Percentiles rank a stretch among this genome's conserved stretches.
phyloP scores from a whole-genome alignment of 1,140 invertebrate species.

The Polypedilum pembai region DNA sequence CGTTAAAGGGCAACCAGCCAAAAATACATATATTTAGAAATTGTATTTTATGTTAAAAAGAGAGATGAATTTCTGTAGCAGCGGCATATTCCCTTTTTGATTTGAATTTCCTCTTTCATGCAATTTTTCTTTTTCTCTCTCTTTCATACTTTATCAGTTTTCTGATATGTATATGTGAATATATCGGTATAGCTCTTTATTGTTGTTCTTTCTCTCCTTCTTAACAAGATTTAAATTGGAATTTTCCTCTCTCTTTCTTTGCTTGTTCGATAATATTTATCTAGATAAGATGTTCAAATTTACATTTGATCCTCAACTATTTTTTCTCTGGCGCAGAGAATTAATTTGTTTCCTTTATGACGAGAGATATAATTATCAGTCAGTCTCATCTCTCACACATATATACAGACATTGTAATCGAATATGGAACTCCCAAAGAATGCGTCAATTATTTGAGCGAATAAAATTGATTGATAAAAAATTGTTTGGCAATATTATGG shows the following conservation, averaged over 20 bases:
- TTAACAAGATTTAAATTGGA: not conserved
- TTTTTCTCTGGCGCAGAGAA: not conserved
- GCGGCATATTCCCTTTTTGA: not conserved
- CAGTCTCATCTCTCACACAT: not conserved
- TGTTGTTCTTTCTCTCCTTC: not conserved
- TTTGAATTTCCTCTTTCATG: conserved; percentile 18
- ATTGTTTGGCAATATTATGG: not conserved
- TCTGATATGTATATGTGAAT: not conserved
- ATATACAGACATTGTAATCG: not conserved
- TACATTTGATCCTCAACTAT: conserved; percentile 1
- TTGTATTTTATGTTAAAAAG: not conserved
- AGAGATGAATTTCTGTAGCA: not conserved
- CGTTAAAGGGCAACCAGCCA: not conserved
- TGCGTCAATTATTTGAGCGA: not conserved
- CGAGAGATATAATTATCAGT: not conserved
- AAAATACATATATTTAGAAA: not conserved
- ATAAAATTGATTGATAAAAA: conserved; percentile 20
- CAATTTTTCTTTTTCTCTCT: not conserved
- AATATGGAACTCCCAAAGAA: conserved; percentile 4
- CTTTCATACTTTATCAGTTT: not conserved
- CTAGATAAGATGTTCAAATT: conserved; percentile 3
- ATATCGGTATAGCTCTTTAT: conserved; percentile 3
- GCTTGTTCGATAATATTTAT: conserved; percentile 8
- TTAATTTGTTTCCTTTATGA: not conserved
- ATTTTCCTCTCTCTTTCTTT: not conserved